Base-by-base conservation (phyloP, 2,113 vertebrate species). In the Clinocottus analis region DNA sequence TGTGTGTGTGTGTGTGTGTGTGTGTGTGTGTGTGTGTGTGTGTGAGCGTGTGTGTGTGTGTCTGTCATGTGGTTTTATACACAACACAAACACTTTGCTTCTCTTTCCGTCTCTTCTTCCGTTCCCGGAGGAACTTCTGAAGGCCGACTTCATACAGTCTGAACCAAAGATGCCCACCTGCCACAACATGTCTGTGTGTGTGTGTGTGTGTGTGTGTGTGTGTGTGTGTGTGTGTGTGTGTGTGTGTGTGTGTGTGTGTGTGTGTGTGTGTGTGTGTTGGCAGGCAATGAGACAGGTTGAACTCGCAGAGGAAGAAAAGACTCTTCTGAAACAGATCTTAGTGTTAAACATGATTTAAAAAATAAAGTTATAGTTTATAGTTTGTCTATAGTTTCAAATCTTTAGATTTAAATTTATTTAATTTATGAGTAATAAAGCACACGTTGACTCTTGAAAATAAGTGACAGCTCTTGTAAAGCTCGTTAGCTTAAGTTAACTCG, bases 121-220 rank as follows among this genome's bases (percentile, higher is more conserved):
- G 65, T 27, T 80, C 72, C 70, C 60, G 17, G 41, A 80, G 79
- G 79, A 87, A 82, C 61, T 39, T 81, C 7, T 66, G 70, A 74
- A 84, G 73, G 68, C 64, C 72, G 74, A 79, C 63, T 64, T 84
- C 72, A 77, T 33, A 72, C 55, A 19, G 73, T 65, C n/a, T 75
- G 78, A 81, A 83, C 68, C 65, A 68, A 35, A 0, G 77, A 91
- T 80, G 72, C 72, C 75, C 87, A 85, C 79, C 88, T 91, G 91
- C 84, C 85, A 85, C 83, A 89, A 86, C 88, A 87, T 41, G 45
- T 80, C 80, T 35, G 27, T 61, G 25, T n/a, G 53, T 56, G 31
- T n/a, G 51, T 39, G 31, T 68, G 29, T 33, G 29, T 67, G 49
- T 51, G 51, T 55, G 51, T 6, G 33, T 33, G 33, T 33, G 33